These are phyloP conservation scores for Vicugna pacos DNA, from an alignment of 2,113 vertebrate species.

Conservation along the genomic window DNA sequence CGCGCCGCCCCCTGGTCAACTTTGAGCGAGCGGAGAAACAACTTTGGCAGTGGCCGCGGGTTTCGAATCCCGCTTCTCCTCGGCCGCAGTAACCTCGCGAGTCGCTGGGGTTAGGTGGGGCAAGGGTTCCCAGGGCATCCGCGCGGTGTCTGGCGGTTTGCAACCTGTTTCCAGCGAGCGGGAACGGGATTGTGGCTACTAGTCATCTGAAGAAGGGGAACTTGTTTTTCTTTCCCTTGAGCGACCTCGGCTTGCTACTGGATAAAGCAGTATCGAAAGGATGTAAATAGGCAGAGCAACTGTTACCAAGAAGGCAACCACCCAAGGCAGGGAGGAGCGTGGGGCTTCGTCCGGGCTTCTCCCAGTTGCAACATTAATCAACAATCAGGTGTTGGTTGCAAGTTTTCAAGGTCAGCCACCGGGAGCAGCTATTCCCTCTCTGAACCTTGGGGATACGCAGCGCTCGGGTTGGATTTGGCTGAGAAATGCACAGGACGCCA, in stretches of 20 bases:
- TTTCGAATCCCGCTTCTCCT: neutral
- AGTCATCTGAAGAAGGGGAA: constrained; percentile 33
- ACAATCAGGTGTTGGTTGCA: constrained; percentile 75
- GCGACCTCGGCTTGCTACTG: constrained; percentile 63
- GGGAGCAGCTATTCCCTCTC: neutral
- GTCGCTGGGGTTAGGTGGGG: neutral
- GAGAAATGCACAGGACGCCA: constrained; percentile 41
- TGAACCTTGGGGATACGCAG: neutral
- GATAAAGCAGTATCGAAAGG: constrained; percentile 42
- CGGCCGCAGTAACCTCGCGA: neutral
- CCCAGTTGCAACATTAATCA: constrained; percentile 76
- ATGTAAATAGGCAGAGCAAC: constrained; percentile 71
- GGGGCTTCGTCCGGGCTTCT: constrained; percentile 43
- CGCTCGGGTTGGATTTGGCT: neutral
- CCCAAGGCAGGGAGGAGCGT: constrained; percentile 80
- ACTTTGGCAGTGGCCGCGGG: constrained; percentile 68
- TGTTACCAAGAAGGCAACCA: constrained; percentile 73
- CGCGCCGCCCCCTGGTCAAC: constrained; percentile 45
- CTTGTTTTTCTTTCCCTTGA: constrained; percentile 22
- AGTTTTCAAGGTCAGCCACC: constrained; percentile 81
- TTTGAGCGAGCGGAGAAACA: constrained; percentile 54
- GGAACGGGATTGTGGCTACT: constrained; percentile 61
- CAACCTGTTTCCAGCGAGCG: constrained; percentile 75
- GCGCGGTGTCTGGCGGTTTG: neutral
- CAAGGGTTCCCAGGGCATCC: constrained; percentile 71